Conservation (phyloP, 2,888 invertebrate species). For the Chrysopilus asiliformis region DNA sequence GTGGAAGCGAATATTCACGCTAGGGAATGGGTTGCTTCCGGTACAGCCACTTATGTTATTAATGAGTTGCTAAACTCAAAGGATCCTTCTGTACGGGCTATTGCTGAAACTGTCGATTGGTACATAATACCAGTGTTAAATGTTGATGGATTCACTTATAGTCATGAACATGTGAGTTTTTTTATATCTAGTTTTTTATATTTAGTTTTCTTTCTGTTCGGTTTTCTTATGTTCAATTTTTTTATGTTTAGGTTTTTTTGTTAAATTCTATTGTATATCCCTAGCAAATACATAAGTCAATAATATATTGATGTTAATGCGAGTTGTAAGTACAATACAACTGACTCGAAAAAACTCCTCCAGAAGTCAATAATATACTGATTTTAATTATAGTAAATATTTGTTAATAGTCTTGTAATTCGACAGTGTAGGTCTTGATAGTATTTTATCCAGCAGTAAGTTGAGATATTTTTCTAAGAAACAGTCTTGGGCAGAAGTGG, state of each 20-base stretch:
- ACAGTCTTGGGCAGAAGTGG: no score
- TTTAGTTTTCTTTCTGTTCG: neutral
- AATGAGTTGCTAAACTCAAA: slow-evolving; percentile 52
- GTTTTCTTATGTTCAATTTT: neutral
- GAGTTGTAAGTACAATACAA: no score
- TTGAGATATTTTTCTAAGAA: no score
- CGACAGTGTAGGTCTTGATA: no score
- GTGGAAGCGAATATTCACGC: slow-evolving; percentile 52
- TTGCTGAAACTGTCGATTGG: slow-evolving; percentile 59
- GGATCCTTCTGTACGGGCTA: slow-evolving; percentile 39
- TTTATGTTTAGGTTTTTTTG: neutral
- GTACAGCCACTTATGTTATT: slow-evolving; percentile 54
- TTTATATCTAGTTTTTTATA: neutral
- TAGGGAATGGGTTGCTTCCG: slow-evolving; percentile 62
- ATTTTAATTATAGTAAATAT: no score
- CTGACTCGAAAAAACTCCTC: no score
- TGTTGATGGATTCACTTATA: slow-evolving; percentile 61
- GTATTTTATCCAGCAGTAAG: no score
- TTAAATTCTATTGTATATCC: neutral
- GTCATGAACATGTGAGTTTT: slow-evolving; percentile 44
- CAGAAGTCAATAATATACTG: no score
- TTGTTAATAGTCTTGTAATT: no score
- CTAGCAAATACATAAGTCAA: no score
- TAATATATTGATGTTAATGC: no score
- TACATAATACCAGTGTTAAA: slow-evolving; percentile 59